Percentiles rank a stretch among this genome's conserved stretches.
phyloP scores from a whole-genome alignment of 2,888 invertebrate genomes.

The Apamea anceps region DNA sequence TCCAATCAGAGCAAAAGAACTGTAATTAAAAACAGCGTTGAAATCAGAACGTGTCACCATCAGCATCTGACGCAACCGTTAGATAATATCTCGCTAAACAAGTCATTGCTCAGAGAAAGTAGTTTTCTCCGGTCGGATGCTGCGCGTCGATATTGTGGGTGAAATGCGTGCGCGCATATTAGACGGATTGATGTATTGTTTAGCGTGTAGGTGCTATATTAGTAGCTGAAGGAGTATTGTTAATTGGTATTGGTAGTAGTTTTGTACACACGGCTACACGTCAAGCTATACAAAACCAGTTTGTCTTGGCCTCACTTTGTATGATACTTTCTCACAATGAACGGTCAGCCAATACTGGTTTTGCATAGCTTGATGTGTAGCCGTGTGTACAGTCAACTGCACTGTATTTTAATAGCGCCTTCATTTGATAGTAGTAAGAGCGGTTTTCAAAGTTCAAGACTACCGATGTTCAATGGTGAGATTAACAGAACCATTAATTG shows the following conservation, averaged over 20 bases:
- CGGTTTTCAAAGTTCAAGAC: not conserved
- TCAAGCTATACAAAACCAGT: too few species aligned
- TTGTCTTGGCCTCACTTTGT: too few species aligned
- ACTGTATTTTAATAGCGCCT: not conserved
- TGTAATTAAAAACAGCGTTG: constrained; percentile 35
- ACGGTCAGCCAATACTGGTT: too few species aligned
- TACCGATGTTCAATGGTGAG: too few species aligned
- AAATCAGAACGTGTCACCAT: constrained; percentile 47
- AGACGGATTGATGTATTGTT: constrained; percentile 26
- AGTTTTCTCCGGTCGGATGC: constrained; percentile 72
- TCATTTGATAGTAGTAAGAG: not conserved
- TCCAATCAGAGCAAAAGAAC: constrained; percentile 4
- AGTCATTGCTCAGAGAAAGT: constrained; percentile 67
- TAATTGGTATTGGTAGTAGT: not conserved
- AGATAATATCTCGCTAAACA: constrained; percentile 68
- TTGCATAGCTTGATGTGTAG: too few species aligned
- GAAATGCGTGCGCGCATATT: constrained; percentile 57
- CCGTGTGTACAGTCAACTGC: not conserved
- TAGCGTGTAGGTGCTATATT: constrained; percentile 5
- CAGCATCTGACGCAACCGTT: constrained; percentile 59
- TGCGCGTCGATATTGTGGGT: constrained; percentile 62
- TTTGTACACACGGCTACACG: too few species aligned
- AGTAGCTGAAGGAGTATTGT: not conserved
- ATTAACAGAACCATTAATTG: not conserved
- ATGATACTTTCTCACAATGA: too few species aligned